A percentile compares a stretch with the other conserved stretches of the same genome.
Evolutionary conservation across 2,888 invertebrate genomes (phyloP).

Genomic region (Prosapia bicincta): DNA sequence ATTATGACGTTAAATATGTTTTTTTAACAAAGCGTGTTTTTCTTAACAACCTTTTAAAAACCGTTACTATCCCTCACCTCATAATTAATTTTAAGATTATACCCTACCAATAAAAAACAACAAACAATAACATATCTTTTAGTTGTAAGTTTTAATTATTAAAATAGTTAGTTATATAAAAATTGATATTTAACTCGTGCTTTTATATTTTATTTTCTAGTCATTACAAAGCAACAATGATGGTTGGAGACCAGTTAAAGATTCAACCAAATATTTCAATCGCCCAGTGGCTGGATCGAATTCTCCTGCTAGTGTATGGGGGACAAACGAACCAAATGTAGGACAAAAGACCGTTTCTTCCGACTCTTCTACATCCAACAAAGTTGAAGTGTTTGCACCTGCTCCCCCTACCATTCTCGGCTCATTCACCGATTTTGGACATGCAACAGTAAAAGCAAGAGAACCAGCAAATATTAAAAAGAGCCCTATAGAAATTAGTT

Average conservation of each 20-base stretch:
- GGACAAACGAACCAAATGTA: background rate
- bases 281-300: background rate
- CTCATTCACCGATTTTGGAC: conserved; percentile 58
- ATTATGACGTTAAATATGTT: no score
- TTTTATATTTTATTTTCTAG: conserved; percentile 9
- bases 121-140: no score
- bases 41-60: no score
- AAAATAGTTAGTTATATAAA: no score
- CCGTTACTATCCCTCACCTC: no score
- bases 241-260: conserved; percentile 17
- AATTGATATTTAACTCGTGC: no score
- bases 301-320: background rate
- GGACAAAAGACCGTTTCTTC: conserved; percentile 11
- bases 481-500: conserved; percentile 41
- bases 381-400: conserved; percentile 37
- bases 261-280: background rate
- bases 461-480: conserved; percentile 51
- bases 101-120: no score
- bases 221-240: conserved; percentile 4
- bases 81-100: no score
- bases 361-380: conserved; percentile 26
- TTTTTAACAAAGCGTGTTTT: no score
- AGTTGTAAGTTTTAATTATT: no score
- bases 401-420: conserved; percentile 47
- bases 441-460: conserved; percentile 54